Base-by-base conservation (phyloP, 2,888 invertebrate species). In the Eupithecia subumbrata region DNA sequence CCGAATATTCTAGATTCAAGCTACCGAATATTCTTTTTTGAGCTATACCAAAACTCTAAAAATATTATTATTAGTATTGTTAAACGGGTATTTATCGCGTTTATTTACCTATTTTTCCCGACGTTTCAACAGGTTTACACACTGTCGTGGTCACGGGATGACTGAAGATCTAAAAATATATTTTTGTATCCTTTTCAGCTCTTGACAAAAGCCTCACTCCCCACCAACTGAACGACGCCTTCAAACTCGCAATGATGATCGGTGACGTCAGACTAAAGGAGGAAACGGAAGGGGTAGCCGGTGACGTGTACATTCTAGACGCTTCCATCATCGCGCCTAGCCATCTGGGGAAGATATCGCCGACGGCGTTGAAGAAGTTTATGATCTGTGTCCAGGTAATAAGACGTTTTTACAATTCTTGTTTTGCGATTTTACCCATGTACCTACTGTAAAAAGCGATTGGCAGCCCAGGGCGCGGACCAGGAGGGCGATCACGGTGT, bases 211-310 rank as follows among this genome's bases (percentile, higher is more conserved):
- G 96, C 82, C 86, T 97, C 2, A 96, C 96, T 64, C 95, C 96
- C 0, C 95, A 96, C 34, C 96, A 96, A 77, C 94, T 97, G 2
- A 95, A 96, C 73, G 97, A 97, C 79, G 96, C 96, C 12, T 97
- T 97, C 96, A 98, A 98, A 90, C 87, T 97, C 3, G 96, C 97
- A 0, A 91, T 98, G 78, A 98, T 98, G 98, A 96, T 98, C 68
- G 98, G 98, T 3, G 98, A 98, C 86, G 93, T 98, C 11, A 96
- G 98, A 69, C 90, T 98, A 69, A 96, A 95, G 76, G 98, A 97
- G 80, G 97, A 97, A 85, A 91, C 95, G 60, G 96, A 96, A n/a
- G 98, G 98, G 8, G 97, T 98, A 0, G 97, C 97, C 0, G 98
- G 98, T 0, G 98, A 98, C 85, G 96, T 98, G 7, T 97, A 97